Conservation (phyloP, 2,113 vertebrate species). For the Barbus barbus region DNA sequence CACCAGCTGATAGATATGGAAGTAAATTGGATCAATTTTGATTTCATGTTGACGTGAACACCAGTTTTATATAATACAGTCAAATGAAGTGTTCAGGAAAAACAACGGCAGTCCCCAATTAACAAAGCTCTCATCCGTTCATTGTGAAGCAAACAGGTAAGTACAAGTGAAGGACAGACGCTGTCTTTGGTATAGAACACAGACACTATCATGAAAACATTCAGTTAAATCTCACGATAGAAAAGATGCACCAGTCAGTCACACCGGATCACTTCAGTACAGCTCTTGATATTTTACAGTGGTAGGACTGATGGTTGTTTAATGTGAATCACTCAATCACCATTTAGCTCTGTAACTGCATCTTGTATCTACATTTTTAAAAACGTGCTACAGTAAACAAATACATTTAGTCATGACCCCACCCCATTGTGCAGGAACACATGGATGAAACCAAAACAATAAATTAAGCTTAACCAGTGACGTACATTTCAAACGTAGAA, state of each 20-base stretch:
- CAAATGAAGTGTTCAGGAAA: constrained; percentile 4
- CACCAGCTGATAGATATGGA: neutral
- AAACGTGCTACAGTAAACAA: constrained; percentile 94
- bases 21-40: neutral
- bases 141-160: constrained; percentile 60
- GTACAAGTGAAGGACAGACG: constrained; percentile 68
- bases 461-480: constrained; percentile 98
- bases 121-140: constrained; percentile 40
- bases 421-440: constrained; percentile 79
- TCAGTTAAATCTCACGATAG: constrained; percentile 67
- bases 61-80: neutral
- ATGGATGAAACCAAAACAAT: constrained; percentile 93
- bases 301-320: constrained; percentile 80
- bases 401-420: constrained; percentile 88
- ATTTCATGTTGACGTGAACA: constrained; percentile 21
- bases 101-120: constrained; percentile 4
- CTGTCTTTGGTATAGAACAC: constrained; percentile 89
- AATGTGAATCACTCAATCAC: constrained; percentile 63
- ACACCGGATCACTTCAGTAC: constrained; percentile 81
- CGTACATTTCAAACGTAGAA: constrained; percentile 90
- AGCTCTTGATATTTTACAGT: constrained; percentile 72
- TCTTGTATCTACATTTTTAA: constrained; percentile 63
- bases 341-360: constrained; percentile 80
- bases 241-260: constrained; percentile 73
- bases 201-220: constrained; percentile 64